These are phyloP conservation scores for Pteria penguin DNA, from an alignment of 2,888 invertebrate species.

Conservation along the genomic window DNA sequence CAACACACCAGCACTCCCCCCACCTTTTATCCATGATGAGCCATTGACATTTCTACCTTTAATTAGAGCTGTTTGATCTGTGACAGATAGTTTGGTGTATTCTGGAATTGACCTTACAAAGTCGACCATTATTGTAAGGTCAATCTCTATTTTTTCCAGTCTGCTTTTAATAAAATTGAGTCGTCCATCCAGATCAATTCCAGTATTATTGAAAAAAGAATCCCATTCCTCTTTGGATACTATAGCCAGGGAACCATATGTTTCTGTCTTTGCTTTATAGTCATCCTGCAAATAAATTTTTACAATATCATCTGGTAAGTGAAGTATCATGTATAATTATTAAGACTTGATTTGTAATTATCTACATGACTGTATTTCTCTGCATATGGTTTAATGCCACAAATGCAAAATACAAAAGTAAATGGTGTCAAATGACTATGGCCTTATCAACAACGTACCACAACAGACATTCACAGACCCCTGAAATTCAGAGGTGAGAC, in stretches of 20 bases:
- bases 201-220: constrained; percentile 73
- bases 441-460: too few relatives aligned
- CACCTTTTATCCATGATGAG: too few relatives aligned
- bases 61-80: constrained; percentile 73
- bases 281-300: constrained; percentile 59
- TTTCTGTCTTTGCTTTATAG: constrained; percentile 57
- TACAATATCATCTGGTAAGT: not conserved
- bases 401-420: too few relatives aligned
- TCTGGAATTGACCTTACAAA: constrained; percentile 77
- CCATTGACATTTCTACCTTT: constrained; percentile 68
- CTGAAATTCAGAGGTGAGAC: too few relatives aligned
- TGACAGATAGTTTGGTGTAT: constrained; percentile 69
- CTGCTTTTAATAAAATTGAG: constrained; percentile 62
- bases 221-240: constrained; percentile 73
- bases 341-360: too few relatives aligned
- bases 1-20: too few relatives aligned
- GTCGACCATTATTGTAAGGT: constrained; percentile 70
- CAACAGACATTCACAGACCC: too few relatives aligned
- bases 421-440: too few relatives aligned
- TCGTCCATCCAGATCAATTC: constrained; percentile 76
- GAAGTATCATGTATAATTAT: too few relatives aligned
- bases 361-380: too few relatives aligned
- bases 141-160: constrained; percentile 67
- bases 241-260: constrained; percentile 72
- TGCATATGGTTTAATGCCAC: too few relatives aligned